Percentiles rank a stretch among this genome's conserved stretches.
phyloP scores from a whole-genome alignment of 2,113 vertebrate genomes.

The Shinisaurus crocodilurus region DNA sequence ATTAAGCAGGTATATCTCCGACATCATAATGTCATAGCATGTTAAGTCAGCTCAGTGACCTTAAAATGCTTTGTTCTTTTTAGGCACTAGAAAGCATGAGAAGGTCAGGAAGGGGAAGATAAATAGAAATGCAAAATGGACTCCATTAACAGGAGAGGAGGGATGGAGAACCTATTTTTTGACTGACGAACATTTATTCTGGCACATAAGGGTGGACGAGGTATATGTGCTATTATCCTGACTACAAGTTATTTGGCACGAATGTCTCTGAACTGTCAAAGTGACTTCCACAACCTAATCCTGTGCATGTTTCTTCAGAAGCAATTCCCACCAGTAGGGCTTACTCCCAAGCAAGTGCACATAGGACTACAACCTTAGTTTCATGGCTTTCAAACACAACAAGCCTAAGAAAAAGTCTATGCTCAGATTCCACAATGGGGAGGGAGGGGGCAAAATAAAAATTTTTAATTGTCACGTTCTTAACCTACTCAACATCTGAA shows the following conservation, averaged over 20 bases:
- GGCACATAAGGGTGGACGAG: conserved; percentile 24
- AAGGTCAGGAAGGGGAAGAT: conserved; percentile 54
- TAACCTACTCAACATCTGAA: not conserved
- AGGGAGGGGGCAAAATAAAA: not conserved
- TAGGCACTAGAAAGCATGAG: conserved; percentile 16
- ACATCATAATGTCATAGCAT: conserved; percentile 4
- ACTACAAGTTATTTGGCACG: not conserved
- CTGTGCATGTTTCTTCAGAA: not conserved
- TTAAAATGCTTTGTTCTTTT: conserved; percentile 38
- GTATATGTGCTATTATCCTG: conserved; percentile 37
- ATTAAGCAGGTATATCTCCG: conserved; percentile 31
- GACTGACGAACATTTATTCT: conserved; percentile 45
- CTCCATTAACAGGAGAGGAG: conserved; percentile 45
- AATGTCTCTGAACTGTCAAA: not conserved
- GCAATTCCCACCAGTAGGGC: not conserved
- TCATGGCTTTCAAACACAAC: not conserved
- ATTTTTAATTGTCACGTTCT: conserved; percentile 19
- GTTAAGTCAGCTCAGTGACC: conserved; percentile 21
- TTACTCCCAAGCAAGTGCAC: not conserved
- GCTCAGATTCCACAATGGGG: not conserved
- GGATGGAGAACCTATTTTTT: conserved; percentile 15
- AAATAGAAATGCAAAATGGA: conserved; percentile 42
- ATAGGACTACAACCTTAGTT: not conserved
- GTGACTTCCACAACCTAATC: not conserved
- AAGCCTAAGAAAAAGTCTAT: not conserved